Conservation (phyloP, 2,113 vertebrate genomes). For the Phoxinus phoxinus region DNA sequence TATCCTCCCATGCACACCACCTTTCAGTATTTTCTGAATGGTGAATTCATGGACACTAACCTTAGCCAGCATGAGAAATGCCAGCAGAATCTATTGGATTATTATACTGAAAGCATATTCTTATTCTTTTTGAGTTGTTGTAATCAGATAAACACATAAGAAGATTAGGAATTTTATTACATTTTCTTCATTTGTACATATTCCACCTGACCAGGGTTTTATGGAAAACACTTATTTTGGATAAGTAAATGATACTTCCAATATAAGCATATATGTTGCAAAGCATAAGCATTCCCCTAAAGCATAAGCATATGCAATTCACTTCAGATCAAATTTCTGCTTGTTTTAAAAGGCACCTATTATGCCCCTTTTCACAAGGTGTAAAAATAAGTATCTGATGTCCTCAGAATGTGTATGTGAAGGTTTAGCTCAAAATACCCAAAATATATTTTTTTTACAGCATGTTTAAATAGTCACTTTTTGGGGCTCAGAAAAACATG, state of each 20-base stretch:
- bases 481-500: no score
- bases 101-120: no score
- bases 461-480: no score
- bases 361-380: no score
- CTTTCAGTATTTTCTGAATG: conserved; percentile 20
- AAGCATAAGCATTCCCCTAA: no score
- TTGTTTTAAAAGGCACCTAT: no score
- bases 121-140: conserved; percentile 5
- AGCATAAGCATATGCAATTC: no score
- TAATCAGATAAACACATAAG: background rate
- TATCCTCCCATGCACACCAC: background rate
- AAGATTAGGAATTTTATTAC: background rate
- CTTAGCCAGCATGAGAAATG: background rate
- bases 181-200: background rate
- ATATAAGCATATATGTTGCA: background rate
- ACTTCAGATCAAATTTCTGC: background rate
- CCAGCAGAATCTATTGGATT: background rate
- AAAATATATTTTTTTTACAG: no score
- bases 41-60: background rate
- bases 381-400: no score
- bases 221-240: background rate
- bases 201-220: background rate
- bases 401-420: no score
- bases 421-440: no score
- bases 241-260: no score